Conservation (phyloP, 2,797 vertebrate species). For the Tenualosa thibaudeaui region DNA sequence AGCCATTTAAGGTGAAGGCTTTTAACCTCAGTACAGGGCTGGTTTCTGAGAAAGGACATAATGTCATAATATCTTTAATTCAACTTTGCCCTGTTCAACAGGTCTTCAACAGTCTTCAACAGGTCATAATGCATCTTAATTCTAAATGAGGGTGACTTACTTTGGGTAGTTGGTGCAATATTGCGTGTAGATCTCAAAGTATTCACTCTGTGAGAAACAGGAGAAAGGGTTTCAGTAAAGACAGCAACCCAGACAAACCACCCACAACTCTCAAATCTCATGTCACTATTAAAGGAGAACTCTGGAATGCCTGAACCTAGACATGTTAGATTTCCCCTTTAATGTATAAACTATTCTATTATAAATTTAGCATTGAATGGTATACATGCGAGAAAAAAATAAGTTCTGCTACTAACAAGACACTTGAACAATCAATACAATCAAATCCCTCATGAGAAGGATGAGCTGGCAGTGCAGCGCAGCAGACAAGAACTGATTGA, state of each 20-base stretch:
- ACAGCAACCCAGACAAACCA: neutral
- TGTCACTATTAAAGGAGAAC: neutral
- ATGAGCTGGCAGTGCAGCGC: neutral
- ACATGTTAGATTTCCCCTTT: too few relatives aligned
- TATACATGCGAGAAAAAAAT: neutral
- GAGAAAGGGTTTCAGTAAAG: neutral
- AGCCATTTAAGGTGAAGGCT: too few relatives aligned
- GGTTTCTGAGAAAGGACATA: neutral
- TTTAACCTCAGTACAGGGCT: neutral
- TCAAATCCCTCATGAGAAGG: neutral
- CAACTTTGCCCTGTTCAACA: neutral
- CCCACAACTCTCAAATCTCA: neutral
- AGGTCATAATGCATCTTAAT: neutral
- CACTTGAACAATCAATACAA: neutral
- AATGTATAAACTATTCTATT: too few relatives aligned
- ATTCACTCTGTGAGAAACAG: constrained; percentile 78
- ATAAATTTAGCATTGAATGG: neutral
- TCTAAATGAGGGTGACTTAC: constrained; percentile 69
- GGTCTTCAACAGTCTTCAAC: too few relatives aligned
- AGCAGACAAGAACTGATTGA: neutral
- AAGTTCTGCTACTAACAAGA: too few relatives aligned
- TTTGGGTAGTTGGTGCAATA: constrained; percentile 98
- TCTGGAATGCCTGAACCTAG: too few relatives aligned
- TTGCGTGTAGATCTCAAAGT: constrained; percentile 95
- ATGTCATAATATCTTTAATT: too few relatives aligned